phyloP scores from a whole-genome alignment of 2,113 vertebrate genomes.

The Elephas maximus region DNA sequence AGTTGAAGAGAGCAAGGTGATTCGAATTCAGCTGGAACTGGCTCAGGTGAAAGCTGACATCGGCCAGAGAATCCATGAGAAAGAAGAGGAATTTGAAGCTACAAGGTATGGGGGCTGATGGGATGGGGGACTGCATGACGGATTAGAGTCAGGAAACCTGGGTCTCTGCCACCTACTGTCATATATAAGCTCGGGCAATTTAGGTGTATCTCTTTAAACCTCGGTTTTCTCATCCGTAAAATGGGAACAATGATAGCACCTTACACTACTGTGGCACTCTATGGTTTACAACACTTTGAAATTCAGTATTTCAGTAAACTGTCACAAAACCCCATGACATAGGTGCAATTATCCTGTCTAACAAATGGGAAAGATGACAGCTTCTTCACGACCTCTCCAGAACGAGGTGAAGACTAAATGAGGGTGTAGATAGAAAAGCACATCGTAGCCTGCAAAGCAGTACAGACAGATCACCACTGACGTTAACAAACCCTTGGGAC shows the following conservation, averaged over 20 bases:
- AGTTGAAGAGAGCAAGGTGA: slow-evolving; percentile 88
- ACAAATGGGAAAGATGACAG: background rate
- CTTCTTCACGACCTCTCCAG: background rate
- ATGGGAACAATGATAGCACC: background rate
- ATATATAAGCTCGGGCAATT: background rate
- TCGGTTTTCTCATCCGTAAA: background rate
- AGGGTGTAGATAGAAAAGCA: background rate
- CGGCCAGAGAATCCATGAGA: slow-evolving; percentile 86
- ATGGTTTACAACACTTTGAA: background rate
- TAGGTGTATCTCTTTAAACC: background rate
- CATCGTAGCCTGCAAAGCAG: background rate
- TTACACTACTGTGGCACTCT: background rate
- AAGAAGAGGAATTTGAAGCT: slow-evolving; percentile 90
- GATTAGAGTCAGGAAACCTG: background rate
- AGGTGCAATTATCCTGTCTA: background rate
- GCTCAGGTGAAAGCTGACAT: slow-evolving; percentile 88
- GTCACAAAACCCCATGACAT: background rate
- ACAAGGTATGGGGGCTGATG: slow-evolving; percentile 76
- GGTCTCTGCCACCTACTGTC: background rate
- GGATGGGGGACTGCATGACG: background rate
- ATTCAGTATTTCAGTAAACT: background rate
- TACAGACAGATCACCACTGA: background rate
- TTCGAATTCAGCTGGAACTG: slow-evolving; percentile 87
- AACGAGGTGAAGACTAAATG: background rate
- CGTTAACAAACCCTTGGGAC: background rate